Evolutionary conservation across 1,140 invertebrate genomes (phyloP).

Genomic region (Telenomus remus): DNA sequence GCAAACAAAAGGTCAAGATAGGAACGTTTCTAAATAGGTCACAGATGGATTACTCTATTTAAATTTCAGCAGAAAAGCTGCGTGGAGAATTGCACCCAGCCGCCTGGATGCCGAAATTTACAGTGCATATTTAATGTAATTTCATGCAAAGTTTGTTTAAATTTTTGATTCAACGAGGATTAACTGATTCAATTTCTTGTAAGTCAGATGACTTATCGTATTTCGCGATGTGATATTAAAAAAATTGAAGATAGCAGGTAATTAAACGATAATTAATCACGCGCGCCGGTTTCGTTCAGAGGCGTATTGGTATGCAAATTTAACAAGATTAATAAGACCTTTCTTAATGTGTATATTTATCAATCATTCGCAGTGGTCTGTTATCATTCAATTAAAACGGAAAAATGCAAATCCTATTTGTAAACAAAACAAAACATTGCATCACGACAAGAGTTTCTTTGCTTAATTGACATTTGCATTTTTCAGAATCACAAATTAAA

Average conservation of each 20-base stretch:
- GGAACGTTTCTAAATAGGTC: conserved; percentile 2
- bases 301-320: conserved; percentile 10
- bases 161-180: neutral
- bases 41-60: conserved; percentile 11
- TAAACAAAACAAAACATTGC: too few relatives aligned
- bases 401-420: too few relatives aligned
- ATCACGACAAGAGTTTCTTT: too few relatives aligned
- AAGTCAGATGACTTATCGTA: too few relatives aligned
- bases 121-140: conserved; percentile 9
- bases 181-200: too few relatives aligned
- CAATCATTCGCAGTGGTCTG: conserved; percentile 5
- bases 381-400: conserved; percentile 15
- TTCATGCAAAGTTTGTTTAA: neutral
- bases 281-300: conserved; percentile 10
- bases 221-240: neutral
- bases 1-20: conserved; percentile 1
- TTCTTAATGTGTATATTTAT: neutral
- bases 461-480: too few relatives aligned
- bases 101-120: conserved; percentile 6
- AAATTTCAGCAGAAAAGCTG: conserved; percentile 12
- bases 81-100: conserved; percentile 7
- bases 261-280: conserved; percentile 24
- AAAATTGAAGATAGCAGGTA: neutral
- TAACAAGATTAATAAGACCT: neutral
- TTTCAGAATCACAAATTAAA: too few relatives aligned